A percentile compares a stretch with the other conserved stretches of the same genome.
Conservation (phyloP, 1,140 invertebrate species). For the Drosophila paulistorum region DNA sequence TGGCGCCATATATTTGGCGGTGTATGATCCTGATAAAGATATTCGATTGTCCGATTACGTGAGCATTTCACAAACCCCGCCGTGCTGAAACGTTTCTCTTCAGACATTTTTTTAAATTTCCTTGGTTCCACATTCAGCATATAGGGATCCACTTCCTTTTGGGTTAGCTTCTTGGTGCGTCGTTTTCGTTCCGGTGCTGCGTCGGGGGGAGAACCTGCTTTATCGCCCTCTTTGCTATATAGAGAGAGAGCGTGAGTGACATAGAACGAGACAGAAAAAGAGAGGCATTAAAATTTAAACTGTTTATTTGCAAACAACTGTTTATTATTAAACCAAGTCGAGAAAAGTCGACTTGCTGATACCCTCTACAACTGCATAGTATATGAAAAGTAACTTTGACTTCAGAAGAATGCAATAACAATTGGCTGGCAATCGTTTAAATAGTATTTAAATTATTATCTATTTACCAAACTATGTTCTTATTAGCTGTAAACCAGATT, state of each 20-base stretch:
- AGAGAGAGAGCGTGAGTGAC: neutral
- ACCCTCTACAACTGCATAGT: neutral
- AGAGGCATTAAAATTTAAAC: conserved; percentile 6
- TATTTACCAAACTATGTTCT: too few relatives aligned
- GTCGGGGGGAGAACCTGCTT: conserved; percentile 22
- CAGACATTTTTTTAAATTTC: conserved; percentile 58
- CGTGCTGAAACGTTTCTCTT: conserved; percentile 62
- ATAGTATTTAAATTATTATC: too few relatives aligned
- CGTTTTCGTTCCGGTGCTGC: conserved; percentile 49
- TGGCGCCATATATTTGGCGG: conserved; percentile 64
- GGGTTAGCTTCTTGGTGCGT: conserved; percentile 51
- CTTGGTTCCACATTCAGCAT: conserved; percentile 51
- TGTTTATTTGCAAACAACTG: conserved; percentile 3
- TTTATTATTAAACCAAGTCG: neutral
- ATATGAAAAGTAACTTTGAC: too few relatives aligned
- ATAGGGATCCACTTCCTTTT: conserved; percentile 64
- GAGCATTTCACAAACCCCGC: conserved; percentile 49
- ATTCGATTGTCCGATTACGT: conserved; percentile 51
- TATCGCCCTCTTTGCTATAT: conserved; percentile 18
- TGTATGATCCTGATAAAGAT: conserved; percentile 69
- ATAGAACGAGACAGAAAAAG: neutral
- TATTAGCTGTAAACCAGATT: too few relatives aligned
- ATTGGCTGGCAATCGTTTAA: too few relatives aligned
- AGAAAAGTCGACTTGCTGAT: neutral
- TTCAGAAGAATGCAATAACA: too few relatives aligned